phyloP scores from a whole-genome alignment of 1,140 invertebrate species.

The Mercenaria mercenaria region DNA sequence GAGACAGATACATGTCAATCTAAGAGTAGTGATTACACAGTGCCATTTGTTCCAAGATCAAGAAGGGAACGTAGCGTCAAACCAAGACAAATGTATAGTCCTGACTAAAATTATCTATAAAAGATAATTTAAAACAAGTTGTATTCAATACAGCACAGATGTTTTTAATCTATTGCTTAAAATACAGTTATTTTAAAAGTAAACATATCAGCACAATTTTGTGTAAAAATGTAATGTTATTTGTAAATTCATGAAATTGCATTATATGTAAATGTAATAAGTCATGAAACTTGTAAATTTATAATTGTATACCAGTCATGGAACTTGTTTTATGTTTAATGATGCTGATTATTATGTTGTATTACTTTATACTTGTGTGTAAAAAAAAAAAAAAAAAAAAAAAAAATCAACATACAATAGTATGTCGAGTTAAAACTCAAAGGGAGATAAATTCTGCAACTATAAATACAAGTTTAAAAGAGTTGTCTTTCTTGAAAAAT shows the following conservation, averaged over 20 bases:
- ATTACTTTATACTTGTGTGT: background rate
- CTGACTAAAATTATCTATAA: background rate
- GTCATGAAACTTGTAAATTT: background rate
- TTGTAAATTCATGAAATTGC: background rate
- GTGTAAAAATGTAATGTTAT: background rate
- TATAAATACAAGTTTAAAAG: no score
- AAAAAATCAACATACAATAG: background rate
- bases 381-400: no score
- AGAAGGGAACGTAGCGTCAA: background rate
- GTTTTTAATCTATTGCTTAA: background rate
- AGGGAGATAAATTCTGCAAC: no score
- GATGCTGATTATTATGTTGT: no score
- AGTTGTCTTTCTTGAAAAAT: no score
- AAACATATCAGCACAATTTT: no score
- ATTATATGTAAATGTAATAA: background rate
- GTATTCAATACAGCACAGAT: background rate
- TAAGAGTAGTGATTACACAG: no score
- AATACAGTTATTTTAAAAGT: background rate
- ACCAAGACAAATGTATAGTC: slow-evolving; percentile 1
- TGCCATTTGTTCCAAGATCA: background rate
- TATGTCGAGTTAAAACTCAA: no score
- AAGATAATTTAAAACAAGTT: no score
- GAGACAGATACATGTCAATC: no score
- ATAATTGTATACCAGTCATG: no score
- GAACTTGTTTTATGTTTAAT: no score